Conservation (phyloP, 2,113 vertebrate genomes). For the Ochotona princeps region DNA sequence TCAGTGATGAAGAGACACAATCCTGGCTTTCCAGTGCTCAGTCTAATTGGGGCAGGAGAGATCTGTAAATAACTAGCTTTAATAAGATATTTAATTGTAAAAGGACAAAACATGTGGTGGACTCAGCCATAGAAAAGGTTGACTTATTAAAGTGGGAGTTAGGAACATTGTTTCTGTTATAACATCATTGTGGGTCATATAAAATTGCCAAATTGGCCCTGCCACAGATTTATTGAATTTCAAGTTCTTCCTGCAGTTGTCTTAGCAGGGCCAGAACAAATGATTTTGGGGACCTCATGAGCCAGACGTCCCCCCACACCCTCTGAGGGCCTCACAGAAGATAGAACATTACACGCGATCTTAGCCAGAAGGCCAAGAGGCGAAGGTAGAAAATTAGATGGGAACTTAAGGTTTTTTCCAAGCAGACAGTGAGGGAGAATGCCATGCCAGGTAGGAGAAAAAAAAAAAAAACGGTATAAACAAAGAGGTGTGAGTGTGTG, state of each 20-base stretch:
- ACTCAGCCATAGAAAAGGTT: conserved; percentile 24
- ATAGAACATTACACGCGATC: background rate
- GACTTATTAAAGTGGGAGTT: no score
- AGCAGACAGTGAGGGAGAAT: background rate
- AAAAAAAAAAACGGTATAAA: background rate
- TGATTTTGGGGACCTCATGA: no score
- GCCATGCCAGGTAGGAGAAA: background rate
- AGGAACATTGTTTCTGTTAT: no score
- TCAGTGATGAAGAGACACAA: background rate
- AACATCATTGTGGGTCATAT: no score
- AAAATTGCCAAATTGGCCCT: no score
- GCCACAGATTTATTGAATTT: no score
- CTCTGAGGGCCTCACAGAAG: background rate
- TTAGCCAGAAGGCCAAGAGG: background rate
- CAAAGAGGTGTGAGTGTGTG: background rate
- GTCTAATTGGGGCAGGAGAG: background rate
- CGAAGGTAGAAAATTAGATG: background rate
- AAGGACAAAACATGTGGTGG: background rate
- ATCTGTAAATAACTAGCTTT: background rate
- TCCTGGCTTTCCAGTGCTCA: background rate
- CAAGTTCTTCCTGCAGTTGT: no score
- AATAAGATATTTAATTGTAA: background rate
- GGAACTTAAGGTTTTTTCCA: background rate
- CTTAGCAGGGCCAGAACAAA: no score
- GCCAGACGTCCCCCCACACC: no score